Evolutionary conservation across 37 sponge, comb jelly and placozoan species (phyloP).

Genomic region (Oopsacas minuta): DNA sequence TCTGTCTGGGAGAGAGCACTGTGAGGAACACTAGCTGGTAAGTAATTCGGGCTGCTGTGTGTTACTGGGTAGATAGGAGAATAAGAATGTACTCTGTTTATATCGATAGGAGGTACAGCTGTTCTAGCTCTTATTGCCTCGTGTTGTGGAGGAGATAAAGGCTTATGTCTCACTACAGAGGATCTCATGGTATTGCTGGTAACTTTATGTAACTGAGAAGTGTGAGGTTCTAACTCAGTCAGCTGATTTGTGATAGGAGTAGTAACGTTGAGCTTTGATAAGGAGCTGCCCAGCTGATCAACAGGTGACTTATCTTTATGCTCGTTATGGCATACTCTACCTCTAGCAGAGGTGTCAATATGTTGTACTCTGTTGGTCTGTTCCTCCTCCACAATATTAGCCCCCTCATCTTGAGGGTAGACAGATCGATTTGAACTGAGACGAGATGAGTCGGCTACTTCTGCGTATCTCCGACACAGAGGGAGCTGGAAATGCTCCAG

Average conservation of each 20-base stretch:
- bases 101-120: conserved; percentile 15
- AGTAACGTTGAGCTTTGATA: background rate
- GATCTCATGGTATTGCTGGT: background rate
- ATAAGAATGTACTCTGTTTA: background rate
- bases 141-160: background rate
- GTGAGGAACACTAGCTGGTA: background rate
- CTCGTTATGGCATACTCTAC: too few relatives aligned
- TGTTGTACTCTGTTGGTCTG: background rate
- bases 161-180: background rate
- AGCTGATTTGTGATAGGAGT: background rate
- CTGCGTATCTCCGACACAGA: background rate
- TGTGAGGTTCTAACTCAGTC: background rate
- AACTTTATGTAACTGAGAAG: background rate
- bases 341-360: background rate
- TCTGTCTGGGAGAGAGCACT: background rate
- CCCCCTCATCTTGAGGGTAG: background rate
- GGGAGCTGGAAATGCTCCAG: background rate
- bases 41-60: background rate
- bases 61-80: background rate
- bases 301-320: background rate
- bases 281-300: background rate
- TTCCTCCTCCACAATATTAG: too few relatives aligned
- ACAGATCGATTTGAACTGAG: background rate
- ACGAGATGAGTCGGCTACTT: background rate
- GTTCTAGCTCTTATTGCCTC: background rate